phyloP scores from a whole-genome alignment of 2,888 invertebrate species.

The Polietes domitor region DNA sequence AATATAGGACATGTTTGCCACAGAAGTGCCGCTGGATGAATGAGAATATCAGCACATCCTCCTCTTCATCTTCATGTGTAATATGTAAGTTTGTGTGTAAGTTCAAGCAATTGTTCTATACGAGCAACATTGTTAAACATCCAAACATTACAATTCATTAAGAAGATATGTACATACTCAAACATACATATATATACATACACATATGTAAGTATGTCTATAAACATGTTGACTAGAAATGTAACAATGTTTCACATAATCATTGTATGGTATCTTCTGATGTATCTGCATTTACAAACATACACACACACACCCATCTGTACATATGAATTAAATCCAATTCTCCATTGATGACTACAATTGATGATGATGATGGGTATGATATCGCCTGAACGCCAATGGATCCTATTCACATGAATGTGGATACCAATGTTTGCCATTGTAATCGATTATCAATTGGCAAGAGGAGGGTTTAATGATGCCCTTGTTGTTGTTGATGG shows the following conservation, averaged over 20 bases:
- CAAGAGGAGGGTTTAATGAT: slow-evolving; percentile 22
- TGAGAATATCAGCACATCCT: background rate
- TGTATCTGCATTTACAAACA: background rate
- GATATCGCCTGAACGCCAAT: slow-evolving; percentile 4
- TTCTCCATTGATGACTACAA: slow-evolving; percentile 20
- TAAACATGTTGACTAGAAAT: background rate
- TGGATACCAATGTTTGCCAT: slow-evolving; percentile 17
- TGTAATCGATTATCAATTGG: slow-evolving; percentile 22
- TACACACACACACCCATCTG: background rate
- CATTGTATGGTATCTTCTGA: background rate
- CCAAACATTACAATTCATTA: slow-evolving; percentile 29
- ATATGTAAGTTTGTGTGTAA: background rate
- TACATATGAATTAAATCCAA: slow-evolving; percentile 4
- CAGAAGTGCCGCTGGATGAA: slow-evolving; percentile 45
- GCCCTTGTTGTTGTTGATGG: background rate
- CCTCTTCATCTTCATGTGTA: no score
- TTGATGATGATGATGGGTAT: slow-evolving; percentile 7
- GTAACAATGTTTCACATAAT: background rate
- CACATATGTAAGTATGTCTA: background rate
- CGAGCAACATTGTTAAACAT: slow-evolving; percentile 28
- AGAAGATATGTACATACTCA: background rate
- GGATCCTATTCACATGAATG: background rate
- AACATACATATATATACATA: background rate
- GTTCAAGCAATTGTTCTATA: background rate
- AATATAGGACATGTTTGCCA: slow-evolving; percentile 27